These are phyloP conservation scores for Heliconius erato DNA, from an alignment of 2,888 invertebrate genomes.

Conservation along the genomic window DNA sequence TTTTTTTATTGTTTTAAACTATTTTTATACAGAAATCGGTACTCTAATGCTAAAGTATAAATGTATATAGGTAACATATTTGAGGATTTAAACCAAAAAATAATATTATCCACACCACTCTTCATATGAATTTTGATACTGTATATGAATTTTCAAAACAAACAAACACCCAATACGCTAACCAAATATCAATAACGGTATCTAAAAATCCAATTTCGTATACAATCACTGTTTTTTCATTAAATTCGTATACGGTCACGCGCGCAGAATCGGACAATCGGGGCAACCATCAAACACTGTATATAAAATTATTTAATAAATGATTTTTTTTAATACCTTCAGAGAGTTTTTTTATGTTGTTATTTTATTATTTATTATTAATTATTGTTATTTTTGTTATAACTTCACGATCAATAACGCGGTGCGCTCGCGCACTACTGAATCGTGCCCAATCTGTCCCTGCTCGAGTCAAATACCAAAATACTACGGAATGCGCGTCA, in stretches of 20 bases:
- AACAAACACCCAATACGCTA: constrained; percentile 25
- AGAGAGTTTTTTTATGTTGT: not conserved
- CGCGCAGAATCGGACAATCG: constrained; percentile 16
- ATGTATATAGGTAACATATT: not conserved
- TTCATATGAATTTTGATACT: constrained; percentile 7
- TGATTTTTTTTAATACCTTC: not conserved
- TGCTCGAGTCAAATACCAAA: constrained; percentile 79
- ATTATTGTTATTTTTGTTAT: constrained; percentile 17
- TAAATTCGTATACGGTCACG: constrained; percentile 41
- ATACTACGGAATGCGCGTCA: constrained; percentile 76
- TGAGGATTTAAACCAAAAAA: not conserved
- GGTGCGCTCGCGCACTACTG: constrained; percentile 65
- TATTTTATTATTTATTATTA: constrained; percentile 25
- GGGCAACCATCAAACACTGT: constrained; percentile 24
- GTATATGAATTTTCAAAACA: constrained; percentile 23
- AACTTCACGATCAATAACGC: constrained; percentile 45
- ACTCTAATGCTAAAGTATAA: too few species aligned
- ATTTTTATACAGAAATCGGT: not conserved
- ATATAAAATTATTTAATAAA: not conserved
- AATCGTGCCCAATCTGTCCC: constrained; percentile 83
- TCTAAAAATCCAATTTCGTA: constrained; percentile 41
- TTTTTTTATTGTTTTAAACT: not conserved
- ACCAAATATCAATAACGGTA: constrained; percentile 26
- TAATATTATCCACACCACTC: constrained; percentile 14
- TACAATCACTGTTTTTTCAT: constrained; percentile 40